Evolutionary conservation across 2,888 invertebrate species (phyloP).

Genomic region (Dynastes maya): DNA sequence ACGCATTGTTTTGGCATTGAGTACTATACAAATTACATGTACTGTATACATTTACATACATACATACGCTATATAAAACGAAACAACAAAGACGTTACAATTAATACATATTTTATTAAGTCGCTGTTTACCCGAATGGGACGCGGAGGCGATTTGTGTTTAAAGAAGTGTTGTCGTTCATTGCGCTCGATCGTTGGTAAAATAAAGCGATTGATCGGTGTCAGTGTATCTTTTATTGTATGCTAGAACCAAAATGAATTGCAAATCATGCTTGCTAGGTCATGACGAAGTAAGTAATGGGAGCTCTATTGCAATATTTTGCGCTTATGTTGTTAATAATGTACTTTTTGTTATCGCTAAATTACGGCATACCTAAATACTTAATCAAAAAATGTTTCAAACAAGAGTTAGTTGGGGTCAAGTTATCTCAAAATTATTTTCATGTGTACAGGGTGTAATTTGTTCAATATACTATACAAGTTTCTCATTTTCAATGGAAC

Average conservation of each 20-base stretch:
- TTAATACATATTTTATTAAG: conserved; percentile 51
- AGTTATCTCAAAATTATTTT: too few relatives aligned
- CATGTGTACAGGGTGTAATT: too few relatives aligned
- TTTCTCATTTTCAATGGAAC: too few relatives aligned
- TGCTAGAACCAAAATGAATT: conserved; percentile 33
- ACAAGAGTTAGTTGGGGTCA: too few relatives aligned
- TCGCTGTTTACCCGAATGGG: conserved; percentile 41
- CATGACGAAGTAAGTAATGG: neutral
- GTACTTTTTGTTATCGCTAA: too few relatives aligned
- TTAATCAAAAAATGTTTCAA: too few relatives aligned
- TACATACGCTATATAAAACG: conserved; percentile 22
- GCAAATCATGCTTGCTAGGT: conserved; percentile 16
- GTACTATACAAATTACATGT: conserved; percentile 47
- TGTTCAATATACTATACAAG: too few relatives aligned
- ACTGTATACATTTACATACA: conserved; percentile 25
- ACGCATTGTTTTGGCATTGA: conserved; percentile 33
- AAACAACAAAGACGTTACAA: conserved; percentile 44
- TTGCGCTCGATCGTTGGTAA: conserved; percentile 29
- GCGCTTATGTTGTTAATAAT: too few relatives aligned
- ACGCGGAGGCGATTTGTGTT: conserved; percentile 15
- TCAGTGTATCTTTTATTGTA: conserved; percentile 42
- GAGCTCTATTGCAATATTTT: neutral
- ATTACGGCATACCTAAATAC: too few relatives aligned
- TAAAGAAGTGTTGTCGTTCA: conserved; percentile 35
- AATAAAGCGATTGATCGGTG: conserved; percentile 41